Conservation (phyloP, 1,140 invertebrate species). For the Trachymyrmex septentrionalis region DNA sequence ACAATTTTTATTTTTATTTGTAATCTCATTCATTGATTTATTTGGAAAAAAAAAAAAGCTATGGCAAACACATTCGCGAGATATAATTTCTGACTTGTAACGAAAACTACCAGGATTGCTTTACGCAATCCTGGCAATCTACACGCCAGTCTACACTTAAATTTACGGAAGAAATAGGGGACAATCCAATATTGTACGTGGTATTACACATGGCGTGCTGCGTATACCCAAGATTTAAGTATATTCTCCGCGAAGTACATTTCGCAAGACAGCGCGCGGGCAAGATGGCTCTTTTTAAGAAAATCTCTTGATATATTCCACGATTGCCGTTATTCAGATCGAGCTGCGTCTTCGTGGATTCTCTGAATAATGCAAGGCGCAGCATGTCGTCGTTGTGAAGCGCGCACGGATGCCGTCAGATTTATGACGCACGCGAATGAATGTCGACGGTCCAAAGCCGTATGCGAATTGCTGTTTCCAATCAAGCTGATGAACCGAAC, state of each 20-base stretch:
- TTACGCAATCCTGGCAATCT: conserved; percentile 4
- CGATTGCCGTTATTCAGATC: conserved; percentile 53
- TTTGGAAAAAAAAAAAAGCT: background rate
- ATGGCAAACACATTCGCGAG: background rate
- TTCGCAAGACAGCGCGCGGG: conserved; percentile 3
- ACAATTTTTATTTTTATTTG: conserved; percentile 19
- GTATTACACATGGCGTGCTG: conserved; percentile 32
- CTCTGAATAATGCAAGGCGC: conserved; percentile 52
- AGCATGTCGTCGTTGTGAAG: conserved; percentile 14
- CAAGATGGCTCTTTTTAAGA: conserved; percentile 49
- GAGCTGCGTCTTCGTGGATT: conserved; percentile 43
- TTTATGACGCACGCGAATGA: conserved; percentile 33
- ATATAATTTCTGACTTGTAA: conserved; percentile 16
- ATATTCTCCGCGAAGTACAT: conserved; percentile 53
- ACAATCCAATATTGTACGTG: conserved; percentile 55
- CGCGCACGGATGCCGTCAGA: conserved; percentile 22
- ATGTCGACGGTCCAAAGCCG: conserved; percentile 20
- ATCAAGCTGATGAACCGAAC: conserved; percentile 38
- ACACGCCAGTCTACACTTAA: background rate
- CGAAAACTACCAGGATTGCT: background rate
- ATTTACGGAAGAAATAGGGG: conserved; percentile 43
- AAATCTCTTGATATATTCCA: conserved; percentile 59
- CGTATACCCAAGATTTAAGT: conserved; percentile 44
- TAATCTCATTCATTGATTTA: background rate
- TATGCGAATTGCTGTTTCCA: conserved; percentile 38